Base-by-base conservation (phyloP, 2,797 vertebrate species). In the Enteromius fasciolatus region DNA sequence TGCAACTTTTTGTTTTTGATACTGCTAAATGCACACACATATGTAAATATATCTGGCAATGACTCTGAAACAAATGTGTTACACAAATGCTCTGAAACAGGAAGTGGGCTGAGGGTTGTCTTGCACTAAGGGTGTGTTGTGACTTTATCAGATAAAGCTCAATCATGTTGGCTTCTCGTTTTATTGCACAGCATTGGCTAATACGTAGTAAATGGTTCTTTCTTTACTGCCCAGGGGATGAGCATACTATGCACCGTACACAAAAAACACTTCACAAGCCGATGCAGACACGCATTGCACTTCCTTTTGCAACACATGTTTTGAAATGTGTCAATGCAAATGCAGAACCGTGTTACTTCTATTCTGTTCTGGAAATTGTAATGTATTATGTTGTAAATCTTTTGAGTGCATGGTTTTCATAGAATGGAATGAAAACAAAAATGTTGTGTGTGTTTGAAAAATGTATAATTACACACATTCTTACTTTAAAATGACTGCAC, bases 41-140 rank as follows among this genome's bases (percentile, higher is more conserved):
- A 76, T 54, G 66, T 41, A 84, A 81, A 76, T 66, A 9, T 8
- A 17, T 73, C 12, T 41, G 2, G 9, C 44, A 66, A 25, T 57
- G 1, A 15, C 15, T 80, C 5, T n/a, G 9, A 80, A 69, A 57
- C 23, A 52, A 57, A 23, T 18, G 2, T 33, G 48, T 48, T 76
- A 59, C 50, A 66, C 36, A 69, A 54, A 41, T 33, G 0, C 36
- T 61, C 4, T 80, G 50, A 78, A 57, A 67, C 66, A 83, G 86
- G 86, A 87, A 83, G 81, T 83, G 76, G 80, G 66, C 61, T 78
- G 64, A 74, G 48, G 28, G 44, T 11, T 31, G 23, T 73, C 39
- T 66, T 50, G 61, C 63, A 25, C 70, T 54, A 5, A 2, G 50
- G n/a, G 44, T 28, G 50, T 59, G 2, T 73, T 81, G 31, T 75